These are phyloP conservation scores for Halictus quadricinctus DNA, from an alignment of 2,888 invertebrate species.

Conservation along the genomic window DNA sequence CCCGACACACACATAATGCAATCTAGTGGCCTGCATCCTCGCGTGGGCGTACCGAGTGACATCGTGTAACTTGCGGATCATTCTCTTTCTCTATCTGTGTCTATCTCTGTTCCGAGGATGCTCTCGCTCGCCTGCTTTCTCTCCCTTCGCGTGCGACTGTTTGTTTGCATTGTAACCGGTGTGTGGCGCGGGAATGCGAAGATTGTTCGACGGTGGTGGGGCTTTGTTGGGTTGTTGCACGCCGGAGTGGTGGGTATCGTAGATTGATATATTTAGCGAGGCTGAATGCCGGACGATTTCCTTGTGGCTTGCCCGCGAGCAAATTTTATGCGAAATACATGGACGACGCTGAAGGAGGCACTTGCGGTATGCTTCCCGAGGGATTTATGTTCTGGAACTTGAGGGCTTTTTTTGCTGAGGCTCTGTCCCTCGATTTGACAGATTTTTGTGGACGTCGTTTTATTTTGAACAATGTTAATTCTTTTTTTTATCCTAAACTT, in stretches of 20 bases:
- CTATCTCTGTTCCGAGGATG: not conserved
- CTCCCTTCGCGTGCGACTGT: not conserved
- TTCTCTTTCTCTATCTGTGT: not conserved
- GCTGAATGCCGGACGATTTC: slow-evolving; percentile 1
- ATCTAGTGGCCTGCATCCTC: slow-evolving; percentile 40
- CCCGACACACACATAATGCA: slow-evolving; percentile 20
- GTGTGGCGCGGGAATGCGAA: not conserved
- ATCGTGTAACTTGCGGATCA: slow-evolving; percentile 16
- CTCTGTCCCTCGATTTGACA: not conserved
- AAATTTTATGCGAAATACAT: not conserved
- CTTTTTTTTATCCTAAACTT: no score
- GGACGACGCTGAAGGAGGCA: not conserved
- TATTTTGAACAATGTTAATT: not conserved
- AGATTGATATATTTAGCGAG: not conserved
- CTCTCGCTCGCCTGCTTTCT: not conserved
- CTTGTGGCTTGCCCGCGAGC: not conserved
- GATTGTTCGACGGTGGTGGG: not conserved
- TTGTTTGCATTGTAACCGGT: slow-evolving; percentile 8
- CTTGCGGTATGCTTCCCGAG: not conserved
- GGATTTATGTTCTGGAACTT: not conserved
- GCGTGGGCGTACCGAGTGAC: slow-evolving; percentile 26
- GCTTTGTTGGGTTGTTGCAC: slow-evolving; percentile 11
- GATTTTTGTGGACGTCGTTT: not conserved
- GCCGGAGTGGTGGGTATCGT: not conserved
- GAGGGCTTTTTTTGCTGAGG: not conserved